phyloP scores from a whole-genome alignment of 2,888 invertebrate genomes.

The Gymnoscelis rufifasciata region DNA sequence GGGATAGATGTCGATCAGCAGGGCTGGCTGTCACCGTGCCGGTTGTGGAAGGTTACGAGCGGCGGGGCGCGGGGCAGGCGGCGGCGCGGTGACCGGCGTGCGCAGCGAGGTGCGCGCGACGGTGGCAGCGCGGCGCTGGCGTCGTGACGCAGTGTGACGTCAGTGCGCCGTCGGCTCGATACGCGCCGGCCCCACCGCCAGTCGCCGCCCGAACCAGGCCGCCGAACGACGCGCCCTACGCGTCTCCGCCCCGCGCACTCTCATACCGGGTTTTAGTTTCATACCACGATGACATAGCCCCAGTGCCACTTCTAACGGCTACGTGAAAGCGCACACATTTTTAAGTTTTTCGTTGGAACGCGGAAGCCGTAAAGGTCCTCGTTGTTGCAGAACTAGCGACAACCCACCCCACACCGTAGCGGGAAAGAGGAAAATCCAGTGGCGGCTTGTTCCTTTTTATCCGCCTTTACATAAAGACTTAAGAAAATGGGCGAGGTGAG shows the following conservation, averaged over 20 bases:
- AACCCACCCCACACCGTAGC: slow-evolving; percentile 70
- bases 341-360: slow-evolving; percentile 73
- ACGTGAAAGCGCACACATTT: slow-evolving; percentile 72
- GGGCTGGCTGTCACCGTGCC: slow-evolving; percentile 65
- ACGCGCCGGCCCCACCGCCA: slow-evolving; percentile 80
- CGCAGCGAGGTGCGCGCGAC: slow-evolving; percentile 57
- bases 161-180: slow-evolving; percentile 84
- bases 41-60: slow-evolving; percentile 70
- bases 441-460: slow-evolving; percentile 73
- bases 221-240: slow-evolving; percentile 69
- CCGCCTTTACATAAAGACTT: slow-evolving; percentile 75
- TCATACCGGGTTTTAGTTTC: slow-evolving; percentile 77
- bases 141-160: slow-evolving; percentile 84
- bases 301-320: slow-evolving; percentile 72
- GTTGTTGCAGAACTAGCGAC: slow-evolving; percentile 78
- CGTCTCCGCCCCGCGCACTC: slow-evolving; percentile 65
- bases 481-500: slow-evolving; percentile 79
- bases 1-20: slow-evolving; percentile 51
- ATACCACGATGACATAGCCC: slow-evolving; percentile 76
- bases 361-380: slow-evolving; percentile 72
- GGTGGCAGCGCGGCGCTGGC: slow-evolving; percentile 69
- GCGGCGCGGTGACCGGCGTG: slow-evolving; percentile 45
- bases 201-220: slow-evolving; percentile 78
- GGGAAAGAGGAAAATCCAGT: slow-evolving; percentile 70
- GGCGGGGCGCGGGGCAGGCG: slow-evolving; percentile 57